phyloP scores from a whole-genome alignment of 2,888 invertebrate genomes.

The Argynnis bischoffii region DNA sequence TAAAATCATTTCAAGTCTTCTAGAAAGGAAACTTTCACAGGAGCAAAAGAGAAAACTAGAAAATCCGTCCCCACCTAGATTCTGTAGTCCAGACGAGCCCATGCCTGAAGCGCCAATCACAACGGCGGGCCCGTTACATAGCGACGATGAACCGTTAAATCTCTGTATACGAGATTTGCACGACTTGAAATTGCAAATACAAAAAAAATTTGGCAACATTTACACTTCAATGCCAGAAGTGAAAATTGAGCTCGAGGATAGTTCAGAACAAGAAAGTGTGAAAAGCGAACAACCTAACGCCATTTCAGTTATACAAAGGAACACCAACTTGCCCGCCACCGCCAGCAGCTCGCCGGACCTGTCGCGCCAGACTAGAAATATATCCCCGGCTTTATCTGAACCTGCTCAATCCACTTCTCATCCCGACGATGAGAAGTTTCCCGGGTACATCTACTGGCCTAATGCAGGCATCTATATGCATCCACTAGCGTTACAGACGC shows the following conservation, averaged over 20 bases:
- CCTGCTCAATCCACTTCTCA: conserved; percentile 64
- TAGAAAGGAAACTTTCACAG: conserved; percentile 87
- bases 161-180: conserved; percentile 90
- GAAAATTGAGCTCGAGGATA: conserved; percentile 83
- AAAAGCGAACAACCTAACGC: conserved; percentile 70
- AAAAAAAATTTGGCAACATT: conserved; percentile 84
- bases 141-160: conserved; percentile 89
- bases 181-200: conserved; percentile 85
- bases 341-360: conserved; percentile 74
- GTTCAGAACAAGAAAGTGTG: conserved; percentile 70
- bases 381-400: conserved; percentile 68
- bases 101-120: conserved; percentile 65
- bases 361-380: conserved; percentile 55
- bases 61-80: conserved; percentile 59
- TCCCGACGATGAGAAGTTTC: conserved; percentile 66
- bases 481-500: conserved; percentile 87
- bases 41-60: conserved; percentile 81
- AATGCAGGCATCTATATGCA: conserved; percentile 87
- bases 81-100: conserved; percentile 64
- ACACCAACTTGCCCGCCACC: conserved; percentile 66
- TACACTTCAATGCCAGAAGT: conserved; percentile 81
- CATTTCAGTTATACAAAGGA: conserved; percentile 75
- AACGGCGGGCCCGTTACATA: conserved; percentile 60
- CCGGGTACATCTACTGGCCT: conserved; percentile 87
- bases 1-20: conserved; percentile 85